phyloP scores from a whole-genome alignment of 2,888 invertebrate genomes.

The Gandaritis pyraliata region DNA sequence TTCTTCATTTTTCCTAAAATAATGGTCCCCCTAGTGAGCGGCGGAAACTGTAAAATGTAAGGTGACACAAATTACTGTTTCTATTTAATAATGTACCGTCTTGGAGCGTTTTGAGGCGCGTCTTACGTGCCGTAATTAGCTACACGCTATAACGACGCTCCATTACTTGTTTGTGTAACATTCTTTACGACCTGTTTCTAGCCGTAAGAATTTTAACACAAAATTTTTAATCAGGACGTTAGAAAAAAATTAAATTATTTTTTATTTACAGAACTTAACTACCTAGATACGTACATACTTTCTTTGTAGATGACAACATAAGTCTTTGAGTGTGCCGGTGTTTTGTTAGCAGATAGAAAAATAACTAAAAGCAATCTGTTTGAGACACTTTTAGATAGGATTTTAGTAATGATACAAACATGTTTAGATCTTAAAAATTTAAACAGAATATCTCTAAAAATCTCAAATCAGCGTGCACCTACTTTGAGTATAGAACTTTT shows the following conservation, averaged over 20 bases:
- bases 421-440: not conserved
- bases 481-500: not conserved
- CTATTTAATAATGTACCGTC: constrained; percentile 60
- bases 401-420: no score
- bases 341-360: no score
- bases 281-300: no score
- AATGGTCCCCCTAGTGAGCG: constrained; percentile 44
- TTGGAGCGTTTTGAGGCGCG: constrained; percentile 31
- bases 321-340: no score
- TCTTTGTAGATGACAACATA: no score
- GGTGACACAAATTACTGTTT: constrained; percentile 62
- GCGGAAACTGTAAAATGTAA: constrained; percentile 60
- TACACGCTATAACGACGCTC: constrained; percentile 16
- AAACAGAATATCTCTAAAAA: not conserved
- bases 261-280: no score
- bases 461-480: not conserved
- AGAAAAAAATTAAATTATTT: no score
- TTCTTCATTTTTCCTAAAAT: not conserved
- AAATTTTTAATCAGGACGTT: not conserved
- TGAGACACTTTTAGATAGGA: no score
- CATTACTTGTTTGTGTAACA: constrained; percentile 15
- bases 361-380: no score
- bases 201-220: constrained; percentile 9
- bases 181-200: constrained; percentile 16
- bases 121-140: constrained; percentile 36